Evolutionary conservation across 1,140 invertebrate species (phyloP).

Genomic region (Euwallacea similis): DNA sequence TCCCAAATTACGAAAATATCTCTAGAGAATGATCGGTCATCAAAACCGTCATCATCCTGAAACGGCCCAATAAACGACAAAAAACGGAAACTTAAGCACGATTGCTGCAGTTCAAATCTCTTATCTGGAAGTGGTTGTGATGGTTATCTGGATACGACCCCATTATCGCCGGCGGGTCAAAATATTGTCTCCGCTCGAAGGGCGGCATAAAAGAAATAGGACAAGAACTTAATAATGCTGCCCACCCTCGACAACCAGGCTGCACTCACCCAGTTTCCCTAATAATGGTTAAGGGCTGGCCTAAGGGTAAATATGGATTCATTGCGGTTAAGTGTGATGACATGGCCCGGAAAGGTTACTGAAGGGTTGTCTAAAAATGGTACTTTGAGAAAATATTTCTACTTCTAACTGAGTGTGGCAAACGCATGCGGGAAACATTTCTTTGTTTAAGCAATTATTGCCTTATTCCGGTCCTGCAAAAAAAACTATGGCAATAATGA

Average conservation of each 20-base stretch:
- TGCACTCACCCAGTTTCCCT: conserved; percentile 1
- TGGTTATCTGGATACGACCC: too few relatives aligned
- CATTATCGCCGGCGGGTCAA: not conserved
- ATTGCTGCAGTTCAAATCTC: too few relatives aligned
- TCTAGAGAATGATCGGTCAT: too few relatives aligned
- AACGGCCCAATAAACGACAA: too few relatives aligned
- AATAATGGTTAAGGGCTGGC: conserved; percentile 7
- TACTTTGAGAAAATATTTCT: not conserved
- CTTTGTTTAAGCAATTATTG: too few relatives aligned
- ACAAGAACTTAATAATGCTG: conserved; percentile 13
- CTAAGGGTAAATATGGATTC: not conserved
- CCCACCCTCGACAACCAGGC: not conserved
- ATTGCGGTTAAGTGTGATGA: not conserved
- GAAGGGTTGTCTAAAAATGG: not conserved
- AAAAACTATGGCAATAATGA: conserved; percentile 10
- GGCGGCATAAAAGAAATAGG: conserved; percentile 10
- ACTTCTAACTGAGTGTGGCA: not conserved
- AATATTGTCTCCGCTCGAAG: conserved; percentile 7
- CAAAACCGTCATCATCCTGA: too few relatives aligned
- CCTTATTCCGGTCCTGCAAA: not conserved
- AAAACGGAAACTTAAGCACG: too few relatives aligned
- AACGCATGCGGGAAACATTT: too few relatives aligned
- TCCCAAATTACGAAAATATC: too few relatives aligned
- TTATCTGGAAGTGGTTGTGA: too few relatives aligned
- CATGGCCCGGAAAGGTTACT: not conserved